Evolutionary conservation across 2,888 invertebrate genomes (phyloP).

Genomic region (Apoda limacodes): DNA sequence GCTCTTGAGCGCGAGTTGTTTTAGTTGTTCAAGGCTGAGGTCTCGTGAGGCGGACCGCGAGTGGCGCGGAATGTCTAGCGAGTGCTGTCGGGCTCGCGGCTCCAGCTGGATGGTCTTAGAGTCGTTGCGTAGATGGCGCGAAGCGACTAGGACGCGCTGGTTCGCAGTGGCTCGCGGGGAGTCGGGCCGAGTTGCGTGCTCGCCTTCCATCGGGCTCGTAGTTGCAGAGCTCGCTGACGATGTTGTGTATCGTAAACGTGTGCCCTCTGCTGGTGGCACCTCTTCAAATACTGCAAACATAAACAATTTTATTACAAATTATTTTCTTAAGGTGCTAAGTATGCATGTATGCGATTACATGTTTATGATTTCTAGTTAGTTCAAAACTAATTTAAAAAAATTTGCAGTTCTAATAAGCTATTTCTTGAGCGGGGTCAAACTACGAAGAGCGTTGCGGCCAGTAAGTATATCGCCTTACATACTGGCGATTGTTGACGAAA

Average conservation of each 20-base stretch:
- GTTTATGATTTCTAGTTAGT: no score
- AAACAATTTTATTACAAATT: no score
- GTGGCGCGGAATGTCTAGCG: constrained; percentile 46
- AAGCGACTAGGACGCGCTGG: constrained; percentile 60
- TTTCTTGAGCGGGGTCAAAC: no score
- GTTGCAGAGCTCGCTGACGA: constrained; percentile 51
- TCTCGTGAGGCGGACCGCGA: constrained; percentile 67
- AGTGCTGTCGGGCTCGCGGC: constrained; percentile 60
- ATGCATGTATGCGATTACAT: no score
- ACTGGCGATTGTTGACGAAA: no score
- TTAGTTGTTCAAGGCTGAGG: constrained; percentile 55
- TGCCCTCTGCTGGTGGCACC: constrained; percentile 70
- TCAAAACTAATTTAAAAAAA: no score
- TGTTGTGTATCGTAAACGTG: constrained; percentile 49
- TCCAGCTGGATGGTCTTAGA: constrained; percentile 74
- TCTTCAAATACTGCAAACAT: constrained; percentile 78
- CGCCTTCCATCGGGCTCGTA: constrained; percentile 51
- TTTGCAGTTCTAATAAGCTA: no score
- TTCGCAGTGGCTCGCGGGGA: constrained; percentile 28
- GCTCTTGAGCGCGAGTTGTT: constrained; percentile 56
- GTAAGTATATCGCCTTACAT: no score
- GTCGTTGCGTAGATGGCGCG: constrained; percentile 70
- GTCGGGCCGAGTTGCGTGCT: constrained; percentile 22
- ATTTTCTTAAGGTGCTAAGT: no score
- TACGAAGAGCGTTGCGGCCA: no score